phyloP scores from a whole-genome alignment of 2,797 vertebrate genomes.

The Dendrocincla tyrannina region DNA sequence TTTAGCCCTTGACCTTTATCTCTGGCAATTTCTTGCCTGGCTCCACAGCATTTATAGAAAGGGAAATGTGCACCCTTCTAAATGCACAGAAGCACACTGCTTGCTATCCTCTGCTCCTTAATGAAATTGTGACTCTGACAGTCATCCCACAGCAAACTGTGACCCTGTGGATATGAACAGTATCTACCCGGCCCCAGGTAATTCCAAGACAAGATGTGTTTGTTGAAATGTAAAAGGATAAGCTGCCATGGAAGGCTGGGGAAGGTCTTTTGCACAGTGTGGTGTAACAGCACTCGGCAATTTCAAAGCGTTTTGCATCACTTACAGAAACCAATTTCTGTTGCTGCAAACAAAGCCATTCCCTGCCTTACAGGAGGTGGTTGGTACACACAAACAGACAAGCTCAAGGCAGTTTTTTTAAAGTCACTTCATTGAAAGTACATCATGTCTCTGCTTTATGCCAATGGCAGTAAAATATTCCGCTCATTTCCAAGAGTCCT shows the following conservation, averaged over 20 bases:
- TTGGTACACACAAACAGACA: neutral
- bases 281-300: neutral
- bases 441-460: neutral
- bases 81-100: neutral
- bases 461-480: slow-evolving; percentile 2
- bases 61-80: neutral
- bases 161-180: neutral
- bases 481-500: neutral
- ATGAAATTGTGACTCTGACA: neutral
- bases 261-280: neutral
- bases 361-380: neutral
- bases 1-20: neutral
- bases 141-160: neutral
- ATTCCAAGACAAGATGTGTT: slow-evolving; percentile 6
- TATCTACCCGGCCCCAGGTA: slow-evolving; percentile 35
- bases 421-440: neutral
- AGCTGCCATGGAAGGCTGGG: neutral
- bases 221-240: neutral
- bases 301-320: neutral
- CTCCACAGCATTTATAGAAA: neutral
- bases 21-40: neutral
- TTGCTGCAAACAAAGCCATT: neutral
- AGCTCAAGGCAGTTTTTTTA: neutral
- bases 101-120: neutral
- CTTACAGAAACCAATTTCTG: neutral